These are phyloP conservation scores for Epinephelus lanceolatus DNA, from an alignment of 2,113 vertebrate species.

Conservation along the genomic window DNA sequence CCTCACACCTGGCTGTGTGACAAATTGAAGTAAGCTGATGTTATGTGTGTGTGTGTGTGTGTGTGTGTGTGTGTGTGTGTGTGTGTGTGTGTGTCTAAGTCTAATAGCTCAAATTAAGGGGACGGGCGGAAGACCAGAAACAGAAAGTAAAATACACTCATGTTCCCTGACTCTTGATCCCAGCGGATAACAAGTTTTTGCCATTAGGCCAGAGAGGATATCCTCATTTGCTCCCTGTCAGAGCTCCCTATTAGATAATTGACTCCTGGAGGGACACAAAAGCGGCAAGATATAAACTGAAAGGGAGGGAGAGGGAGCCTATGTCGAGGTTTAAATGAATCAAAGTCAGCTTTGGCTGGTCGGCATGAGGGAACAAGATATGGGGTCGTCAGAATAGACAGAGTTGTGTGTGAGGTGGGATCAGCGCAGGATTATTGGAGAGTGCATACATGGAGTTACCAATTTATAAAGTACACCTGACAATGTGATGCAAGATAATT, in stretches of 20 bases:
- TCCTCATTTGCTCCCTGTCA: constrained; percentile 67
- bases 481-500: neutral
- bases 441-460: neutral
- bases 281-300: constrained; percentile 40
- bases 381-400: constrained; percentile 16
- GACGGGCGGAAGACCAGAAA: constrained; percentile 6
- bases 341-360: constrained; percentile 40
- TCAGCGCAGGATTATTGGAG: constrained; percentile 7
- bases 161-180: constrained; percentile 51
- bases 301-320: constrained; percentile 32
- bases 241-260: constrained; percentile 64
- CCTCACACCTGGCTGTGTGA: neutral
- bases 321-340: constrained; percentile 59
- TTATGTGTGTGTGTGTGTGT: neutral
- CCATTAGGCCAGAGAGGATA: constrained; percentile 51
- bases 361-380: neutral
- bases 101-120: constrained; percentile 40
- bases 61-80: constrained; percentile 8
- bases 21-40: constrained; percentile 8
- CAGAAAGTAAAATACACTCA: constrained; percentile 32
- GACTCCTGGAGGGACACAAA: constrained; percentile 65
- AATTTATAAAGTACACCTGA: constrained; percentile 1
- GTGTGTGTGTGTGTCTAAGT: constrained; percentile 25
- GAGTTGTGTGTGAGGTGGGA: neutral
- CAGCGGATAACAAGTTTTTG: constrained; percentile 56